A percentile compares a stretch with the other conserved stretches of the same genome.
phyloP scores from a whole-genome alignment of 2,113 vertebrate species.

The Emberiza fucata region DNA sequence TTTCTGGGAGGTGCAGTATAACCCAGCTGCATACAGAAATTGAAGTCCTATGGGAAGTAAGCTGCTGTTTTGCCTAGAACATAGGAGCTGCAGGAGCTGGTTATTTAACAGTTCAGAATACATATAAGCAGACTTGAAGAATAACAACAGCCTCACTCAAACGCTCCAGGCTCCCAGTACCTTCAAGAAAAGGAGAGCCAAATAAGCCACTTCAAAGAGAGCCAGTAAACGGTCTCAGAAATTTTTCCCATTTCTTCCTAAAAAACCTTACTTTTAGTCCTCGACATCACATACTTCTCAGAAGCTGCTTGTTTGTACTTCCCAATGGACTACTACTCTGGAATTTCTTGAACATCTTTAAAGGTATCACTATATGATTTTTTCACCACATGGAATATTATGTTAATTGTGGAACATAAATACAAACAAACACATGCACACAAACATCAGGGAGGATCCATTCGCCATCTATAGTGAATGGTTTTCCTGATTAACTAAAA shows the following conservation, averaged over 20 bases:
- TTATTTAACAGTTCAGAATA: not conserved
- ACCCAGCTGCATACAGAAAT: not conserved
- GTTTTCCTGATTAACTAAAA: not conserved
- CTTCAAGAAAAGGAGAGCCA: not conserved
- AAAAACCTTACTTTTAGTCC: not conserved
- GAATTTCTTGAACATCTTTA: not conserved
- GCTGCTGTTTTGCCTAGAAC: not conserved
- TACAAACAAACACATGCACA: not conserved
- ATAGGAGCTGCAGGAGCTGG: not conserved
- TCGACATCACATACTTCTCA: not conserved
- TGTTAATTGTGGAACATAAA: not conserved
- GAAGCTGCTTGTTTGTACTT: not conserved
- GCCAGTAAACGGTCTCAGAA: not conserved
- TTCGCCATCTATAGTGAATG: not conserved
- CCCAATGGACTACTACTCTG: not conserved
- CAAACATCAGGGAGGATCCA: not conserved
- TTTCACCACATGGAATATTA: not conserved
- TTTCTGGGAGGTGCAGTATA: not conserved
- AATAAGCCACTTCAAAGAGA: not conserved
- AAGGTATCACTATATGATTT: not conserved
- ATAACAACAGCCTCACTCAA: not conserved
- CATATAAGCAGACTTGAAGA: not conserved
- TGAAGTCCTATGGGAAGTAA: not conserved
- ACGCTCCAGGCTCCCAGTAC: not conserved
- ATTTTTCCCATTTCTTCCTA: not conserved